Evolutionary conservation across 2,797 vertebrate species (phyloP).

Genomic region (Sebastes hubbsi): DNA sequence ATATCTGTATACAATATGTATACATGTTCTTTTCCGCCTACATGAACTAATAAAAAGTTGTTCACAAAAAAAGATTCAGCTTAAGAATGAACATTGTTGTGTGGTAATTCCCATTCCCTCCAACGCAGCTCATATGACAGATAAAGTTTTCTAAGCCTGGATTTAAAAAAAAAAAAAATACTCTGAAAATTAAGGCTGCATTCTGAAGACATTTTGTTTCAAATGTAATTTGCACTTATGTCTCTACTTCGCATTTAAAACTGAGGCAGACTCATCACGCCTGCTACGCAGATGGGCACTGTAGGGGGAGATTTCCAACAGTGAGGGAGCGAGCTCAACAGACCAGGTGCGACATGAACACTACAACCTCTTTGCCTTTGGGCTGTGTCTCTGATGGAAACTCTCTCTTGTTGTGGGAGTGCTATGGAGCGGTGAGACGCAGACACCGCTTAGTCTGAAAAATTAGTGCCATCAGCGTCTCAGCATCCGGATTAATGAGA

Average conservation of each 20-base stretch:
- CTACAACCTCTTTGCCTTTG: slow-evolving; percentile 34
- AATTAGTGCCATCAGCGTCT: slow-evolving; percentile 70
- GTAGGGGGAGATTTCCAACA: slow-evolving; percentile 31
- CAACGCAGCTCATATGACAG: background rate
- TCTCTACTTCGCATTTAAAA: slow-evolving; percentile 14
- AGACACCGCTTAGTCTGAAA: slow-evolving; percentile 59
- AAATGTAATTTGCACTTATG: slow-evolving; percentile 36
- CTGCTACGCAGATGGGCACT: slow-evolving; percentile 51
- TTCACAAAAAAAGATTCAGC: background rate
- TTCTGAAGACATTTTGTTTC: slow-evolving; percentile 5
- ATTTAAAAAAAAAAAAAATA: background rate
- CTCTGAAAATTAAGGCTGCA: slow-evolving; percentile 4
- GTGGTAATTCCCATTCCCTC: background rate
- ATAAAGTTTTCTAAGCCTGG: background rate
- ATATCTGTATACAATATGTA: too few relatives aligned
- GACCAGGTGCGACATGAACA: slow-evolving; percentile 59
- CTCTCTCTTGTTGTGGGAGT: slow-evolving; percentile 36
- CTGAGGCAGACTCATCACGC: slow-evolving; percentile 12
- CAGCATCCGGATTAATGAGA: slow-evolving; percentile 71
- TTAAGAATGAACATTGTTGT: background rate
- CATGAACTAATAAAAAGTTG: too few relatives aligned
- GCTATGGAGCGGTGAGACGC: slow-evolving; percentile 20
- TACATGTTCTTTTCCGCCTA: too few relatives aligned
- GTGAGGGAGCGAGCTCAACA: slow-evolving; percentile 25
- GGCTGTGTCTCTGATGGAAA: slow-evolving; percentile 47